A percentile compares a stretch with the other conserved stretches of the same genome.
phyloP scores from a whole-genome alignment of 1,140 invertebrate genomes.

The Trachymyrmex septentrionalis region DNA sequence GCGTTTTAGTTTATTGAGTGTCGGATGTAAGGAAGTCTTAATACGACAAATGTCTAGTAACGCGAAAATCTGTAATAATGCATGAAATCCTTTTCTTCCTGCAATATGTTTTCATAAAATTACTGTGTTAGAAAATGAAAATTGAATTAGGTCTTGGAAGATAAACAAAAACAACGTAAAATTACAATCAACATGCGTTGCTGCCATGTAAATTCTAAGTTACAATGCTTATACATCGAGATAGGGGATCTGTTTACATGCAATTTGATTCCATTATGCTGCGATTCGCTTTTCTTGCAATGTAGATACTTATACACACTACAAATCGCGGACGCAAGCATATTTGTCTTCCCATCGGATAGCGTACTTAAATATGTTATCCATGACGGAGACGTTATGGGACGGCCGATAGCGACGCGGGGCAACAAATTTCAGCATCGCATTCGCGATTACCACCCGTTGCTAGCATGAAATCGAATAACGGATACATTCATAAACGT shows the following conservation, averaged over 20 bases:
- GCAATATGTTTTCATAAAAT: background rate
- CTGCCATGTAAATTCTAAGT: constrained; percentile 1
- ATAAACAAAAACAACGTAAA: background rate
- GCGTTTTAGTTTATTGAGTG: background rate
- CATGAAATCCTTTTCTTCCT: background rate
- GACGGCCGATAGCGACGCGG: constrained; percentile 52
- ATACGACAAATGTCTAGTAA: background rate
- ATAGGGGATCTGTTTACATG: constrained; percentile 10
- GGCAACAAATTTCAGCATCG: constrained; percentile 55
- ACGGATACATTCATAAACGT: constrained; percentile 72
- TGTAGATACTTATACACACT: background rate
- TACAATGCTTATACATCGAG: background rate
- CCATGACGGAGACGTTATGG: constrained; percentile 36
- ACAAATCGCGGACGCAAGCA: background rate
- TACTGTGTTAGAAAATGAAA: background rate
- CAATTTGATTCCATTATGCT: background rate
- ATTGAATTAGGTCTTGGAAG: background rate
- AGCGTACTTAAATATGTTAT: constrained; percentile 5
- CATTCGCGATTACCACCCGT: constrained; percentile 65
- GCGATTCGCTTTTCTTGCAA: background rate
- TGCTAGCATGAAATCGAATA: constrained; percentile 72
- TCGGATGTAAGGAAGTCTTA: background rate
- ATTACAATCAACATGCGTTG: background rate
- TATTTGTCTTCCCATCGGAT: constrained; percentile 35
- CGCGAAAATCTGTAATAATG: background rate